Evolutionary conservation across 2,113 vertebrate species (phyloP).

Genomic region (Coracopsis vasa): DNA sequence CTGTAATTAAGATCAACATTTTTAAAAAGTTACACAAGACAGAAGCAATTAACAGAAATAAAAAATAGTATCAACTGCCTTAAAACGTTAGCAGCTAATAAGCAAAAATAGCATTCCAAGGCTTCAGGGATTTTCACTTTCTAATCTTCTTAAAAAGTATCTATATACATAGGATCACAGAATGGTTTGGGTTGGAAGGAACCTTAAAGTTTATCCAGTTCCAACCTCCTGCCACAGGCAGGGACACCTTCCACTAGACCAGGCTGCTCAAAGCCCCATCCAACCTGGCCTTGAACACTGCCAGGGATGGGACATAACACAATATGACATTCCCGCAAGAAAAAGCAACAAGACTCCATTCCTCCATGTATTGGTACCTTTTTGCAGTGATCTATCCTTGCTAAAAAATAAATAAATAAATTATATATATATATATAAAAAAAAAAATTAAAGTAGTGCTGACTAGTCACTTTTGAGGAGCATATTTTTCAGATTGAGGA

Average conservation of each 20-base stretch:
- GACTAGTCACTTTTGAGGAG: not conserved
- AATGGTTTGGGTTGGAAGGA: not conserved
- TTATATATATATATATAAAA: too few species aligned
- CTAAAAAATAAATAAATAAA: too few species aligned
- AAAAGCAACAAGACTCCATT: not conserved
- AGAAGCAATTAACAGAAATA: not conserved
- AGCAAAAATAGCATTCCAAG: fast-evolving
- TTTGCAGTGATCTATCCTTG: not conserved
- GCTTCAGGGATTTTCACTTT: not conserved
- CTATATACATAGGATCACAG: not conserved
- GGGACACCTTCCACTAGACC: not conserved
- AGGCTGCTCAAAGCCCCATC: not conserved
- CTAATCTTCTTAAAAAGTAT: not conserved
- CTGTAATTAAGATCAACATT: not conserved
- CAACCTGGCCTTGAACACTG: not conserved
- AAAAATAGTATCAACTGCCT: not conserved
- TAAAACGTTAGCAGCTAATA: not conserved
- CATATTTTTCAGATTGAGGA: not conserved
- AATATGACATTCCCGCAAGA: not conserved
- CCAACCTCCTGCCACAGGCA: not conserved
- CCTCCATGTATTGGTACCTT: not conserved
- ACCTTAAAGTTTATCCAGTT: not conserved
- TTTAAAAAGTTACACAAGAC: not conserved
- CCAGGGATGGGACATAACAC: not conserved
- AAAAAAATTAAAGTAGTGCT: not conserved